Evolutionary conservation across 2,888 invertebrate genomes (phyloP), one percentile per base, ranked within the genome.

Genomic region (Stenolophus ochropezus): DNA sequence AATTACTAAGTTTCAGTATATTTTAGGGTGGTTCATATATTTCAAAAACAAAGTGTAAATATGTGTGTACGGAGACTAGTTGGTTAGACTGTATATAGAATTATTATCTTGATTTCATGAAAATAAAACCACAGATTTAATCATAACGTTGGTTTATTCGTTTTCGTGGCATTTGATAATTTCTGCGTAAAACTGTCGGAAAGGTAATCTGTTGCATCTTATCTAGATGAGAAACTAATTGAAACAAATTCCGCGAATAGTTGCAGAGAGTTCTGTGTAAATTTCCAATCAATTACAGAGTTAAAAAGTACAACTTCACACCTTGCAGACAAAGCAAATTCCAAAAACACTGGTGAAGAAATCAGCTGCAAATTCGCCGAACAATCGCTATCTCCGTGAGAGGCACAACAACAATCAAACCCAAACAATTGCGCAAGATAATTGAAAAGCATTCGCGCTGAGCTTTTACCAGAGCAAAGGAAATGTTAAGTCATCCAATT

Each of bases 401-500:
- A 61, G 61, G 61, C 61, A 61, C 23, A 61, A 61, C 61, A 61
- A 61, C 61, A 61, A 61, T 61, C 61, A 61, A 61, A 61, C 61
- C 65, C 20, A 69, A 33, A 69, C 65, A 69, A 69, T 69, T 69
- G 65, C 65, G 65, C 65, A 69, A 61, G 61, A 61, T 61, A 61
- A 69, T 69, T 69, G 65, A 69, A 69, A 69, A 69, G 27, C 42
- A 61, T 61, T 61, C 20, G 20, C 20, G 61, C 61, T 25, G 23
- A 25, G 61, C 61, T 61, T 61, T 69, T 69, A 69, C 33, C 33
- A 27, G 27, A 33, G 65, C 65, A 69, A 69, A 74, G 74, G 74
- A 74, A 56, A 53, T 53, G 75, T 75, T 75, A 56, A 75, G 75
- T 75, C 75, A 75, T 75, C 75, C 75, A 75, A 75, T 75, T 75